These are phyloP conservation scores for Novumbra hubbsi DNA, from an alignment of 2,797 vertebrate species.

Conservation along the genomic window DNA sequence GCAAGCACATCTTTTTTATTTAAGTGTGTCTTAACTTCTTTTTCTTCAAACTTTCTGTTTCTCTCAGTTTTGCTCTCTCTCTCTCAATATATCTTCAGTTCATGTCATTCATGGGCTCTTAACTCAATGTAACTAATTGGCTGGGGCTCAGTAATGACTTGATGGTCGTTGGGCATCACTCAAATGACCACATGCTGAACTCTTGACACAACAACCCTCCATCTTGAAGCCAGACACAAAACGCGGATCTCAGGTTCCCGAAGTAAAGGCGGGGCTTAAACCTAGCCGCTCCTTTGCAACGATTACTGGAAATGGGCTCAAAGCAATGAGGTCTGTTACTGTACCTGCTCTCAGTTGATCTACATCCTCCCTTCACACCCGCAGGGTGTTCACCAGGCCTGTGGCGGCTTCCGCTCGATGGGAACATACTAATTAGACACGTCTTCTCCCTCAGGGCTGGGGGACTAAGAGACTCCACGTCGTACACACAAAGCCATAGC, in stretches of 20 bases:
- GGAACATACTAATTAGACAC: slow-evolving; percentile 35
- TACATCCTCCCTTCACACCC: slow-evolving; percentile 1
- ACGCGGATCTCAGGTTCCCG: slow-evolving; percentile 38
- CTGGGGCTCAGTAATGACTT: slow-evolving; percentile 74
- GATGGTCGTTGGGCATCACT: slow-evolving; percentile 64
- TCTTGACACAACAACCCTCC: slow-evolving; percentile 40
- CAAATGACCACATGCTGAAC: slow-evolving; percentile 65
- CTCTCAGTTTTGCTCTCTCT: slow-evolving; percentile 24
- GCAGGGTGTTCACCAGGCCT: slow-evolving; percentile 25
- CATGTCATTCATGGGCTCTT: slow-evolving; percentile 55
- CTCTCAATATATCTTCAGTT: slow-evolving; percentile 14
- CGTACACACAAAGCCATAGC: slow-evolving; percentile 19
- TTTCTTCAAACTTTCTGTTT: slow-evolving; percentile 56
- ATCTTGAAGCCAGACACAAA: slow-evolving; percentile 24
- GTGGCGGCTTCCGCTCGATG: slow-evolving; percentile 11
- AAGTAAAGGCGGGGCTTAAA: not conserved
- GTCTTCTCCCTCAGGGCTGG: slow-evolving; percentile 34
- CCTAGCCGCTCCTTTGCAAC: not conserved
- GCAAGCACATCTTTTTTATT: slow-evolving; percentile 41
- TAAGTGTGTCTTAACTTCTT: slow-evolving; percentile 32
- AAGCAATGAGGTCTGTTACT: not conserved
- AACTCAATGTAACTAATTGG: slow-evolving; percentile 72
- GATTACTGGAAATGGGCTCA: not conserved
- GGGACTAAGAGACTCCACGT: not conserved
- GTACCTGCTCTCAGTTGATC: slow-evolving; percentile 11